phyloP scores from a whole-genome alignment of 2,797 vertebrate genomes.

The Protonibea diacanthus region DNA sequence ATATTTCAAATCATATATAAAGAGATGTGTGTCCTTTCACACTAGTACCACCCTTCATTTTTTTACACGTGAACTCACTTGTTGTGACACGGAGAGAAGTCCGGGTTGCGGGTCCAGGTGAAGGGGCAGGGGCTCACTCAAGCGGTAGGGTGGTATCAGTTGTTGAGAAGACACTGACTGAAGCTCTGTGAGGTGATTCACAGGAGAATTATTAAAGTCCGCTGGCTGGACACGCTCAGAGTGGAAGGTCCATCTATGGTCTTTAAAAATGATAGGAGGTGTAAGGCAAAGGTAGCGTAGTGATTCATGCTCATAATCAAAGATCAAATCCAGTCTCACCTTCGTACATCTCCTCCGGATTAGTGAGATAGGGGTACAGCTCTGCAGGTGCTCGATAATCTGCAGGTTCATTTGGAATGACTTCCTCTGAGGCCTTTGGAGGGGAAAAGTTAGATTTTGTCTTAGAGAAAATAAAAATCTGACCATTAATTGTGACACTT shows the following conservation, averaged over 20 bases:
- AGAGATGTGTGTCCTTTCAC: not conserved
- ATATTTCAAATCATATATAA: conserved; percentile 6
- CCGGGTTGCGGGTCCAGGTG: conserved; percentile 88
- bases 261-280: conserved; percentile 69
- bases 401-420: conserved; percentile 89
- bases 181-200: conserved; percentile 94
- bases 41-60: not conserved
- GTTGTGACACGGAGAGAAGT: conserved; percentile 81
- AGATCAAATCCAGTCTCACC: conserved; percentile 79
- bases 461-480: conserved; percentile 16
- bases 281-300: not conserved
- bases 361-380: conserved; percentile 92
- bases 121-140: conserved; percentile 87
- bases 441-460: conserved; percentile 15
- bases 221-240: conserved; percentile 85
- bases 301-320: not conserved
- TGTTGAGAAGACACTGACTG: conserved; percentile 92
- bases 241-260: conserved; percentile 92
- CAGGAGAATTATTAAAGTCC: conserved; percentile 90
- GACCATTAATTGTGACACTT: not conserved
- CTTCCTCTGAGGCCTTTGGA: conserved; percentile 89
- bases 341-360: conserved; percentile 91
- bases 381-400: conserved; percentile 89
- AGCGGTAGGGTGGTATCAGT: conserved; percentile 90
- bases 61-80: conserved; percentile 68